Percentiles rank a stretch among this genome's conserved stretches.
These are phyloP conservation scores for Pterostichus madidus DNA, from an alignment of 2,888 invertebrate genomes.

Conservation along the genomic window DNA sequence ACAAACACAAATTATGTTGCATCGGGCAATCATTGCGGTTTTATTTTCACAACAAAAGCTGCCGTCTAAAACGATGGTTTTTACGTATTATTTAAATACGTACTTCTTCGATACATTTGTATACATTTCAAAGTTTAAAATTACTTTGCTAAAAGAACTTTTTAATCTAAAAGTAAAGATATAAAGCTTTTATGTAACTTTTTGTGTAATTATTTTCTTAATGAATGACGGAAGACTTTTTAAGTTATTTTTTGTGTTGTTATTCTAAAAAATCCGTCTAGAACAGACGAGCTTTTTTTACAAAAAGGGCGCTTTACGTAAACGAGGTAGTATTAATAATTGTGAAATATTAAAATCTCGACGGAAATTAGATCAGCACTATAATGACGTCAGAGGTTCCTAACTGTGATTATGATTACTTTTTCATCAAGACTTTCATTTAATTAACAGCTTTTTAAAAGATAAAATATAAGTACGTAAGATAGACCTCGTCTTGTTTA, in stretches of 20 bases:
- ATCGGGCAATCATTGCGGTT: neutral
- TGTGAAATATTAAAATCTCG: constrained; percentile 18
- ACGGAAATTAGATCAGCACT: constrained; percentile 6
- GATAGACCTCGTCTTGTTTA: neutral
- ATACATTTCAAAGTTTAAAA: constrained; percentile 31
- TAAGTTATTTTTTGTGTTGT: constrained; percentile 40
- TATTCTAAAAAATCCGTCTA: constrained; percentile 41
- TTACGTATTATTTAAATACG: neutral
- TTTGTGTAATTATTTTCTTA: constrained; percentile 51
- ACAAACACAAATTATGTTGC: neutral
- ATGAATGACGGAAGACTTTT: constrained; percentile 48
- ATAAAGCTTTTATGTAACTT: constrained; percentile 44
- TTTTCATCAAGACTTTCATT: neutral
- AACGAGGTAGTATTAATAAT: neutral
- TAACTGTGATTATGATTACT: neutral
- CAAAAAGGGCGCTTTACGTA: neutral
- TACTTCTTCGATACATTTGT: constrained; percentile 37
- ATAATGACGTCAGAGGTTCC: neutral
- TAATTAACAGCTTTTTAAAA: neutral
- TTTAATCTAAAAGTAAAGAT: constrained; percentile 50
- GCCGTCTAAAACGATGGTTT: too few species aligned
- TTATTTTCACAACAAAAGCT: neutral
- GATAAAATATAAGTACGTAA: neutral
- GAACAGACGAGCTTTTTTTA: constrained; percentile 8
- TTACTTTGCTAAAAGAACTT: constrained; percentile 34